phyloP scores from a whole-genome alignment of 2,888 invertebrate species.

The Sarcophaga rosellei region DNA sequence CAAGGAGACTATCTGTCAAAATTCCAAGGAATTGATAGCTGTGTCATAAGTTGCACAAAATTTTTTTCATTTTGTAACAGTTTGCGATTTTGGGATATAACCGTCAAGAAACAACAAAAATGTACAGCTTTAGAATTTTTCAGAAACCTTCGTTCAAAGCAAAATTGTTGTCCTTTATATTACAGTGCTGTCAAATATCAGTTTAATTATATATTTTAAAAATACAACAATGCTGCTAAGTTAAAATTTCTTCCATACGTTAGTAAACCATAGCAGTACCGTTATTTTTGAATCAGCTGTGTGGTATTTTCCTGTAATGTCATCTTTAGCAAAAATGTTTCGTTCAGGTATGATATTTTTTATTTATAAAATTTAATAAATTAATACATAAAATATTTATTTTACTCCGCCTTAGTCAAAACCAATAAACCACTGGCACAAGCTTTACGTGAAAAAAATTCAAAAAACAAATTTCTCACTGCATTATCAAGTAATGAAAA shows the following conservation, averaged over 20 bases:
- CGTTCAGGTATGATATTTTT: constrained; percentile 64
- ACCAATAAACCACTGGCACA: constrained; percentile 55
- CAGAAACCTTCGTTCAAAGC: no score
- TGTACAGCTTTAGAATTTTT: no score
- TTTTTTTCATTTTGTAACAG: no score
- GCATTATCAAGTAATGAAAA: constrained; percentile 57
- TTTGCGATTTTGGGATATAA: no score
- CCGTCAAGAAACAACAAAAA: no score
- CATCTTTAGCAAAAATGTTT: constrained; percentile 65
- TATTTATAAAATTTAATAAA: constrained; percentile 10
- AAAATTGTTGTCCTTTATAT: no score
- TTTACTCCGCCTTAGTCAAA: constrained; percentile 20
- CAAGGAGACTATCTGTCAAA: no score
- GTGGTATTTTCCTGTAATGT: neutral
- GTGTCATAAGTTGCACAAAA: no score
- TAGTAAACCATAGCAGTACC: neutral
- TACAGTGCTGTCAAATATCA: no score
- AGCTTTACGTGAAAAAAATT: constrained; percentile 62
- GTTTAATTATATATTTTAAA: no score
- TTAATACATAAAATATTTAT: constrained; percentile 23
- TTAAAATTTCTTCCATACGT: neutral
- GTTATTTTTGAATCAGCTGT: constrained; percentile 28
- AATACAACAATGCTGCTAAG: neutral
- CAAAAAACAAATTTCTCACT: constrained; percentile 63
- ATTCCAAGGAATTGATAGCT: no score